phyloP scores from a whole-genome alignment of 2,113 vertebrate genomes.

The Dipodomys ordii region DNA sequence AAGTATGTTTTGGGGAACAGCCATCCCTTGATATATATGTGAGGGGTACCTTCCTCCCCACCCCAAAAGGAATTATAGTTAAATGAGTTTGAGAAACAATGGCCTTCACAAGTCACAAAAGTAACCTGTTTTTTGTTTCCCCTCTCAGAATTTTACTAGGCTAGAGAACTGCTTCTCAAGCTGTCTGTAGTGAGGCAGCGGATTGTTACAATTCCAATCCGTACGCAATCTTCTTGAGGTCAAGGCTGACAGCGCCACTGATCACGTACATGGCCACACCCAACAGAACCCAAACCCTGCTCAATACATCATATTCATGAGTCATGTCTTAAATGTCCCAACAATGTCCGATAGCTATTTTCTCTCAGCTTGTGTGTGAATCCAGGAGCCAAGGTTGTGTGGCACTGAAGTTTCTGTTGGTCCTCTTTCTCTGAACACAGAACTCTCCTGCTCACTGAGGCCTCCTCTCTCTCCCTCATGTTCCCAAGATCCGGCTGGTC shows the following conservation, averaged over 20 bases:
- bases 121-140: neutral
- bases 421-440: neutral
- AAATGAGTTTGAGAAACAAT: neutral
- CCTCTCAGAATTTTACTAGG: neutral
- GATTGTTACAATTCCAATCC: neutral
- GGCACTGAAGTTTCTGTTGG: neutral
- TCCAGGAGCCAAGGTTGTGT: too few relatives aligned
- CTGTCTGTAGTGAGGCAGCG: neutral
- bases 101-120: neutral
- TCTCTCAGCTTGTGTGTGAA: neutral
- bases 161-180: neutral
- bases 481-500: neutral
- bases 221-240: neutral
- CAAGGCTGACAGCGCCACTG: neutral
- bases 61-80: neutral
- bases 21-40: neutral
- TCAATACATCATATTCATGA: neutral
- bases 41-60: fast-evolving
- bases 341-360: neutral
- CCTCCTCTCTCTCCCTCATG: neutral
- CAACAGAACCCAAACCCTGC: neutral
- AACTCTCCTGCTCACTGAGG: neutral
- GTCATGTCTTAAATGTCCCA: neutral
- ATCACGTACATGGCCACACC: neutral
- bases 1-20: neutral